Conservation (phyloP, 2,113 vertebrate species). For the Opisthocomus hoazin region DNA sequence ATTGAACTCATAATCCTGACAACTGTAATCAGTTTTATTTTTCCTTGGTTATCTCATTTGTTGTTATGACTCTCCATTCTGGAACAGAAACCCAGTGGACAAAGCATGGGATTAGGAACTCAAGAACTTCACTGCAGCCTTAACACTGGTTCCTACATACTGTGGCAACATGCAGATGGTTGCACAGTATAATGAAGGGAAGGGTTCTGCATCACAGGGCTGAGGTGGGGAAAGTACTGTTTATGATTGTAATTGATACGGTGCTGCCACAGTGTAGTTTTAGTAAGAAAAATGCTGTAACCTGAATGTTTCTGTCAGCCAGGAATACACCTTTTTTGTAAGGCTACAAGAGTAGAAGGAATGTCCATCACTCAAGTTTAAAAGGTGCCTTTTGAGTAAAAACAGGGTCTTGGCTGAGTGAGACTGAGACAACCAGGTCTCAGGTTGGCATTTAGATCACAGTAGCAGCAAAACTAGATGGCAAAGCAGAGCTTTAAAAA, state of each 20-base stretch:
- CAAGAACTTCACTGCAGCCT: background rate
- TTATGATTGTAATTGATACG: background rate
- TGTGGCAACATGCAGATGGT: background rate
- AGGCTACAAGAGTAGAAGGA: background rate
- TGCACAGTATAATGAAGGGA: background rate
- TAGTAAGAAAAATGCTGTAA: background rate
- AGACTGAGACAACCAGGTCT: background rate
- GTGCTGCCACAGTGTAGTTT: background rate
- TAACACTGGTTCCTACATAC: background rate
- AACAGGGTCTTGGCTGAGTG: background rate
- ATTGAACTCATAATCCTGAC: background rate
- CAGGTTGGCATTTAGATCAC: background rate
- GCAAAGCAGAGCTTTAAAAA: constrained; percentile 29
- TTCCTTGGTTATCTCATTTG: background rate
- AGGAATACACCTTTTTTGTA: background rate
- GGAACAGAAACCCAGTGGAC: background rate
- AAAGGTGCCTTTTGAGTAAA: background rate
- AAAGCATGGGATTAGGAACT: background rate
- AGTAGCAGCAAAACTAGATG: background rate
- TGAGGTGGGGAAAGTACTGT: background rate
- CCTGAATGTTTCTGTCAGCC: background rate
- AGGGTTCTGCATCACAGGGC: background rate
- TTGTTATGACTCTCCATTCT: background rate
- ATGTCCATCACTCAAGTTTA: background rate
- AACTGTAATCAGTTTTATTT: background rate